These are phyloP conservation scores for Onthophagus sagittarius DNA, from an alignment of 2,888 invertebrate genomes.

Conservation along the genomic window DNA sequence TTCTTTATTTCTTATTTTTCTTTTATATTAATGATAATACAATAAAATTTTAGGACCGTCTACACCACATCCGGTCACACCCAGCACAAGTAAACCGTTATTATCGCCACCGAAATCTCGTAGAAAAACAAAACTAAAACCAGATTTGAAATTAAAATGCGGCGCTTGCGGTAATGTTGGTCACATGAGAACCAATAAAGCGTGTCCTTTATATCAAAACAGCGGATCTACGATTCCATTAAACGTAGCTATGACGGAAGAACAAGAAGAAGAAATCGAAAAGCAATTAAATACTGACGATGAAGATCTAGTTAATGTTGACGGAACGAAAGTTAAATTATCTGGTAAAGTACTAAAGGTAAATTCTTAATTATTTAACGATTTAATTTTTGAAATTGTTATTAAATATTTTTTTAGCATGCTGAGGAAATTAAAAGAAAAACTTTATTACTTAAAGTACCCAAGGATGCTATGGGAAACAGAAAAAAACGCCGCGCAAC, in stretches of 20 bases:
- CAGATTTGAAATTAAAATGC: conserved; percentile 89
- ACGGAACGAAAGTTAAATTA: conserved; percentile 90
- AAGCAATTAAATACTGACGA: conserved; percentile 73
- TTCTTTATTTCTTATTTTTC: not conserved
- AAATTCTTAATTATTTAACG: conserved; percentile 18
- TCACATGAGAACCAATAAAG: conserved; percentile 86
- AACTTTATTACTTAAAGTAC: conserved; percentile 72
- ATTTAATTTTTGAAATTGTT: not conserved
- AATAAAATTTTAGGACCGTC: conserved; percentile 28
- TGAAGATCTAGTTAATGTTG: conserved; percentile 86
- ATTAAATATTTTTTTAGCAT: conserved; percentile 54
- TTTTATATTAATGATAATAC: conserved; percentile 8
- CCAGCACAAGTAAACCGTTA: conserved; percentile 32
- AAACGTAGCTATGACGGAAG: conserved; percentile 72
- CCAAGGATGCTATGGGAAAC: conserved; percentile 63
- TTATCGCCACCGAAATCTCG: conserved; percentile 58
- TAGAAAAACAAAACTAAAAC: conserved; percentile 81
- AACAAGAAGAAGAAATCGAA: conserved; percentile 78
- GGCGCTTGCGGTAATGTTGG: conserved; percentile 93
- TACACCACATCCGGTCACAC: conserved; percentile 35
- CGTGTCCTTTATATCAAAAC: conserved; percentile 90
- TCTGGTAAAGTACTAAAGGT: conserved; percentile 84
- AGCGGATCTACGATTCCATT: conserved; percentile 59
- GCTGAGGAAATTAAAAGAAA: conserved; percentile 83
- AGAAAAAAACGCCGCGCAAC: conserved; percentile 64